Evolutionary conservation across 2,797 vertebrate species (phyloP).

Genomic region (Hipposideros larvatus): DNA sequence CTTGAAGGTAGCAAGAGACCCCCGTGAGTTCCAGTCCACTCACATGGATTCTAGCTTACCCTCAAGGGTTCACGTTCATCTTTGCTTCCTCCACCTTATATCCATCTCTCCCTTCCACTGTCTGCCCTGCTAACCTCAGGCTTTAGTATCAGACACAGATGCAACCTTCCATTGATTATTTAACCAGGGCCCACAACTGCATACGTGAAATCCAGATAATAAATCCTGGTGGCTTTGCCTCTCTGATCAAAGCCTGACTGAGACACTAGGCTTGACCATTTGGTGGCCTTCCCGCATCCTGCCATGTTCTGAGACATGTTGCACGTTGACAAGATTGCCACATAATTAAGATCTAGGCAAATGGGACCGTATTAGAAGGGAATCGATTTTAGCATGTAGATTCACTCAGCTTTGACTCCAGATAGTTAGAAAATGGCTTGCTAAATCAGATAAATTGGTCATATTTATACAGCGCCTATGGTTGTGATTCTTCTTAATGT

Average conservation of each 20-base stretch:
- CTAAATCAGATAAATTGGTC: neutral
- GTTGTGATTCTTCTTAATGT: neutral
- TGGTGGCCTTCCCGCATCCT: neutral
- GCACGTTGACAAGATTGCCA: neutral
- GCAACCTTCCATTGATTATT: neutral
- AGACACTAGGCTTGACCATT: neutral
- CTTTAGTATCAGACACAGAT: neutral
- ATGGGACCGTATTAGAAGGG: neutral
- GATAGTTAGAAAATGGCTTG: slow-evolving; percentile 33
- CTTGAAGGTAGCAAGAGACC: neutral
- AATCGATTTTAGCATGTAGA: neutral
- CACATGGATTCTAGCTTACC: neutral
- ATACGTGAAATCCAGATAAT: neutral
- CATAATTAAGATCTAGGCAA: neutral
- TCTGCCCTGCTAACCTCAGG: neutral
- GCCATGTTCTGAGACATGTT: neutral
- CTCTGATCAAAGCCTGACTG: neutral
- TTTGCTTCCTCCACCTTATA: neutral
- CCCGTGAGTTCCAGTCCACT: too few species aligned
- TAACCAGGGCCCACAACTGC: neutral
- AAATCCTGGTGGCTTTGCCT: neutral
- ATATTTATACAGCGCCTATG: neutral
- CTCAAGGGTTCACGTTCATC: neutral
- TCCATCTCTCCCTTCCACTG: neutral
- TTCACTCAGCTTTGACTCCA: neutral